Evolutionary conservation across 2,113 vertebrate species (phyloP).

Genomic region (Brachypteracias leptosomus): DNA sequence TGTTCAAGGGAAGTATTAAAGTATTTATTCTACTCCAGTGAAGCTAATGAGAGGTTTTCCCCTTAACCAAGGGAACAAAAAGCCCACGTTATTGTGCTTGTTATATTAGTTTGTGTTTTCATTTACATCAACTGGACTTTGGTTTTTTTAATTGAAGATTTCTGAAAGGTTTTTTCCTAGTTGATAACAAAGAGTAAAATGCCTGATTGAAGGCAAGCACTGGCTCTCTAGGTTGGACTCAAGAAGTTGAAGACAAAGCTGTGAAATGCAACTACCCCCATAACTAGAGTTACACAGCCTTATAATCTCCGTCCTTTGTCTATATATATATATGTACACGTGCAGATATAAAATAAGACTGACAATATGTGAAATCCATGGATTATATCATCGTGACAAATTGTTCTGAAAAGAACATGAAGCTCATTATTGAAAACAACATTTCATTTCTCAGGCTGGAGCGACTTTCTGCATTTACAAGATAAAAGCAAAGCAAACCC

Average conservation of each 20-base stretch:
- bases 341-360: fast-evolving
- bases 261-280: neutral
- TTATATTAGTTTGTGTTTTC: neutral
- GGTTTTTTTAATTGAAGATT: neutral
- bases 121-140: fast-evolving
- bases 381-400: neutral
- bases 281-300: neutral
- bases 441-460: neutral
- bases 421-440: neutral
- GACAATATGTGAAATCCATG: neutral
- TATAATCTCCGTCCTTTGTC: neutral
- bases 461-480: neutral
- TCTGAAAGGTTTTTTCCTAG: neutral
- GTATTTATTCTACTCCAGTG: neutral
- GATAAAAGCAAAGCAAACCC: conserved; percentile 23
- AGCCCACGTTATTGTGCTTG: fast-evolving
- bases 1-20: neutral
- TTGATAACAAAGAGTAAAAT: neutral
- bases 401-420: neutral
- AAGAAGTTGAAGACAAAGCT: neutral
- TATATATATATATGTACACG: too few relatives aligned
- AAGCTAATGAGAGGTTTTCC: neutral
- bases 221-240: neutral
- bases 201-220: neutral
- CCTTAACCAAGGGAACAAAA: neutral